Evolutionary conservation across 2,888 invertebrate species (phyloP).

Genomic region (Cantharis nigra): DNA sequence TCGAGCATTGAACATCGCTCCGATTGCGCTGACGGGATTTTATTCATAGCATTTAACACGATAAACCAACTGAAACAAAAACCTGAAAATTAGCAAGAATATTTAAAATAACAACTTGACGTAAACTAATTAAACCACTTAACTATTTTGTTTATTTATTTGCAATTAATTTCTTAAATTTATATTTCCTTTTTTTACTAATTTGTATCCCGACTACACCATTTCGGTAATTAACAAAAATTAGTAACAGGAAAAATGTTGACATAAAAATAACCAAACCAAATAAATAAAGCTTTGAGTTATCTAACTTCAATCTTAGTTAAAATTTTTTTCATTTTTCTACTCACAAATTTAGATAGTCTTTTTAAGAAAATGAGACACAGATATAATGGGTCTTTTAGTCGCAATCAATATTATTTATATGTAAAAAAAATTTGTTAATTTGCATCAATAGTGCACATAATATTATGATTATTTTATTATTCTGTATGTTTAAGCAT

Average conservation of each 20-base stretch:
- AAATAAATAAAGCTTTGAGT: neutral
- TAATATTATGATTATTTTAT: too few relatives aligned
- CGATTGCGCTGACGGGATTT: constrained; percentile 37
- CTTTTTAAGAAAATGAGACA: too few relatives aligned
- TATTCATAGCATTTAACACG: constrained; percentile 27
- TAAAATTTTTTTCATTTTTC: neutral
- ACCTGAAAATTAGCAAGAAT: constrained; percentile 18
- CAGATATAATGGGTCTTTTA: too few relatives aligned
- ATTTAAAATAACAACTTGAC: constrained; percentile 18
- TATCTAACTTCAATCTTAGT: neutral
- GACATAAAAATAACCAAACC: neutral
- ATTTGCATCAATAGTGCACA: too few relatives aligned
- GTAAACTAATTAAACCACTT: constrained; percentile 21
- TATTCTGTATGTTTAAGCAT: too few relatives aligned
- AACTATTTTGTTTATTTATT: constrained; percentile 16
- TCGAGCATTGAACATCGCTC: constrained; percentile 34
- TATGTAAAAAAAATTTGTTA: too few relatives aligned
- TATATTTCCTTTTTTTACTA: neutral
- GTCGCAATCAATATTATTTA: too few relatives aligned
- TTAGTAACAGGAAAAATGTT: neutral
- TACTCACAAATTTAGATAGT: neutral
- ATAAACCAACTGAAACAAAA: constrained; percentile 21
- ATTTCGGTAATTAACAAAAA: neutral
- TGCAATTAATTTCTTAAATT: neutral
- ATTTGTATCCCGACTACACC: neutral